Percentiles rank a stretch among this genome's conserved stretches.
Conservation (phyloP, 2,888 invertebrate genomes). For the Acleris cristana region DNA sequence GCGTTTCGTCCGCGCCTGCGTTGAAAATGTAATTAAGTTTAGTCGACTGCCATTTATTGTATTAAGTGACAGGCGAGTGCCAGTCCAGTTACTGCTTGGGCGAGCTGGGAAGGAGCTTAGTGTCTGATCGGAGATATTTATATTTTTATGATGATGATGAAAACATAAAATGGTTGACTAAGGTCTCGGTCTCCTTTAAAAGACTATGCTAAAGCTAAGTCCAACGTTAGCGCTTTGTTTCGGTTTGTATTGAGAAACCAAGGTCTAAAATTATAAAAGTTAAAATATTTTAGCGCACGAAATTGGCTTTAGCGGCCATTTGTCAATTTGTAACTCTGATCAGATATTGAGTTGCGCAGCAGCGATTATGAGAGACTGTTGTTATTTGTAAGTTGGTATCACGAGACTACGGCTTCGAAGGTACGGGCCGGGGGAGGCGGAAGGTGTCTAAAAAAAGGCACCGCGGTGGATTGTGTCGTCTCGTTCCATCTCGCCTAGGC, state of each 20-base stretch:
- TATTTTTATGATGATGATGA: too few relatives aligned
- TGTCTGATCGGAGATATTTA: constrained; percentile 13
- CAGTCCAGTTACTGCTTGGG: constrained; percentile 22
- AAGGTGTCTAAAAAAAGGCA: not conserved
- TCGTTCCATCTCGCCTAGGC: too few relatives aligned
- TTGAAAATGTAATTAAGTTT: constrained; percentile 41
- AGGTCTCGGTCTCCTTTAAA: too few relatives aligned
- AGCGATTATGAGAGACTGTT: constrained; percentile 23
- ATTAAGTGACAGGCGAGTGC: constrained; percentile 32
- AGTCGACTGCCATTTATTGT: constrained; percentile 60
- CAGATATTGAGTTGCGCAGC: not conserved
- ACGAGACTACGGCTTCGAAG: constrained; percentile 19
- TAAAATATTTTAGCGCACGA: not conserved
- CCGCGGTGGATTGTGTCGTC: too few relatives aligned
- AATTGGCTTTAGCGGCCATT: not conserved
- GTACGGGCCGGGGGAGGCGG: constrained; percentile 16
- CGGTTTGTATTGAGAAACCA: too few relatives aligned
- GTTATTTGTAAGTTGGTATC: constrained; percentile 32
- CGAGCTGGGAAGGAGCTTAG: constrained; percentile 9
- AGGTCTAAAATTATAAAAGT: too few relatives aligned
- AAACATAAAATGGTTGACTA: too few relatives aligned
- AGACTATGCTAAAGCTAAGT: too few relatives aligned
- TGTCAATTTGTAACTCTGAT: not conserved
- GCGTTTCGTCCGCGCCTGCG: constrained; percentile 29
- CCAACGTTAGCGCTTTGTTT: too few relatives aligned